These are phyloP conservation scores for Euura saliciscinereae DNA, from an alignment of 1,140 invertebrate species.

Conservation along the genomic window DNA sequence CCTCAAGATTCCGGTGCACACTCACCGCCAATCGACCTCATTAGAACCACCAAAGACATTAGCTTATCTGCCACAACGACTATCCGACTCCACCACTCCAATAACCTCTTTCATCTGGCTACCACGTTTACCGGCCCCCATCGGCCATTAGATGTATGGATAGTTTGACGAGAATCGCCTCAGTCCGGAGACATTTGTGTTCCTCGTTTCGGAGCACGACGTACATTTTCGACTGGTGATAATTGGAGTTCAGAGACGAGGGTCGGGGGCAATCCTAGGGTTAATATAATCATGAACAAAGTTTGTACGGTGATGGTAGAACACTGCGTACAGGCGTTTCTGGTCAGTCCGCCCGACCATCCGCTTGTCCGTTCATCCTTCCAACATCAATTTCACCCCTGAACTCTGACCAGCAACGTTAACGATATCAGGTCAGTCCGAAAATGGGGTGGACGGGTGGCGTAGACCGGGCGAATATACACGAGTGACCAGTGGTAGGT, in stretches of 20 bases:
- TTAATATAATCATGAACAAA: constrained; percentile 3
- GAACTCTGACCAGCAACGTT: background rate
- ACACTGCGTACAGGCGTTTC: background rate
- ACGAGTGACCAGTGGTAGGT: constrained; percentile 4
- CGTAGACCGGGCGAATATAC: background rate
- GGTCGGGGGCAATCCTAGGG: background rate
- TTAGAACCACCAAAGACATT: constrained; percentile 54
- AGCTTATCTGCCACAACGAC: constrained; percentile 40
- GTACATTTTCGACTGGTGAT: too few species aligned
- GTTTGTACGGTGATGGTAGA: background rate
- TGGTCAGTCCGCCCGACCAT: background rate
- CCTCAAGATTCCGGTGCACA: background rate
- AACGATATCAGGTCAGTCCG: constrained; percentile 2
- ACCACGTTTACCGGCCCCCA: background rate
- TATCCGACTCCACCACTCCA: background rate
- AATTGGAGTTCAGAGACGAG: too few species aligned
- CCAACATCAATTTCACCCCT: constrained; percentile 6
- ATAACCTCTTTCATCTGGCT: constrained; percentile 10
- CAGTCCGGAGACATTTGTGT: too few species aligned
- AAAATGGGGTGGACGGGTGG: background rate
- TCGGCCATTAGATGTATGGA: too few species aligned
- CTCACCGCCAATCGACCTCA: constrained; percentile 29
- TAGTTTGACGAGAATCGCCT: too few species aligned
- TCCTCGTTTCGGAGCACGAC: too few species aligned
- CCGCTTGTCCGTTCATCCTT: background rate